A percentile compares a stretch with the other conserved stretches of the same genome.
phyloP scores from a whole-genome alignment of 2,888 invertebrate species.

The Chaetogeoica ovagalla region DNA sequence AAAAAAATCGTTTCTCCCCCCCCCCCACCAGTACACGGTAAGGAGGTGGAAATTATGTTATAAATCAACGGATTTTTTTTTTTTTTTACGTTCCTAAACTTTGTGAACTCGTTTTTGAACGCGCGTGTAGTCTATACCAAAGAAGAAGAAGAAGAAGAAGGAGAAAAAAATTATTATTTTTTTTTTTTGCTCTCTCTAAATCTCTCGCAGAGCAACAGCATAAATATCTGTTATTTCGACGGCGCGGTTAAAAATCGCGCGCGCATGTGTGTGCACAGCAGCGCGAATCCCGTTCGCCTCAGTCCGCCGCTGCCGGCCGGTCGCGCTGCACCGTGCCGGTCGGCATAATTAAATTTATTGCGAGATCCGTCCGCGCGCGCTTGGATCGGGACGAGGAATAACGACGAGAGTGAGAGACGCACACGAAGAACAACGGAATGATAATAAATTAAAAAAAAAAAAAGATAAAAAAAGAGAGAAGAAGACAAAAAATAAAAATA shows the following conservation, averaged over 20 bases:
- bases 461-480: background rate
- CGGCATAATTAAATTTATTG: slow-evolving; percentile 52
- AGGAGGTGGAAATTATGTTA: slow-evolving; percentile 45
- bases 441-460: slow-evolving; percentile 14
- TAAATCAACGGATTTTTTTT: slow-evolving; percentile 42
- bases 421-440: background rate
- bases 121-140: background rate
- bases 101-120: slow-evolving; percentile 42
- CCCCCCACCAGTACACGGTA: background rate
- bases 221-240: no score
- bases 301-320: no score
- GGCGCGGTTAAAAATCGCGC: no score
- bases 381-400: background rate
- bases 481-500: slow-evolving; percentile 11
- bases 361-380: slow-evolving; percentile 32
- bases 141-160: no score
- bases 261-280: no score
- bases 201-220: no score
- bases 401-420: background rate
- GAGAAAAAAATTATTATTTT: background rate
- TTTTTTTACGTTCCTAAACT: slow-evolving; percentile 33
- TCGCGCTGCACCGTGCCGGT: no score
- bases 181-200: no score
- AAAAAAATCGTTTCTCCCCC: slow-evolving; percentile 2
- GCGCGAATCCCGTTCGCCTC: no score